phyloP scores from a whole-genome alignment of 2,113 vertebrate genomes.

The Argyrosomus japonicus region DNA sequence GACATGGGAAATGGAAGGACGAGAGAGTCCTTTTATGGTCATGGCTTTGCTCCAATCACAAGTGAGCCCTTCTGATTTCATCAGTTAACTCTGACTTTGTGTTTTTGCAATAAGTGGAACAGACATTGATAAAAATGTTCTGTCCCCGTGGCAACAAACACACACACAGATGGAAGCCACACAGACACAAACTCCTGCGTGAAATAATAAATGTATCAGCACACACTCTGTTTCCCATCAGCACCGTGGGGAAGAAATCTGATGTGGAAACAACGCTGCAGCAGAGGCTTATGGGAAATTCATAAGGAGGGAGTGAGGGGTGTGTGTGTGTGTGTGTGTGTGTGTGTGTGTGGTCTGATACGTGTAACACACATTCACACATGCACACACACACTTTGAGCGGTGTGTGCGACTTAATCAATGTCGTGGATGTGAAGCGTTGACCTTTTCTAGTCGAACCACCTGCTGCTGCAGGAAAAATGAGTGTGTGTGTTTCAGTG shows the following conservation, averaged over 20 bases:
- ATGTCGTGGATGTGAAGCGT: constrained; percentile 71
- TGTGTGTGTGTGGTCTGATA: constrained; percentile 38
- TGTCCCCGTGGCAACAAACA: background rate
- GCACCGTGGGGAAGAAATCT: constrained; percentile 47
- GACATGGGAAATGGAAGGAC: too few relatives aligned
- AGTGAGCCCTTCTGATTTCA: constrained; percentile 14
- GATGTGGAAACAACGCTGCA: constrained; percentile 59
- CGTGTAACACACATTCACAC: constrained; percentile 43
- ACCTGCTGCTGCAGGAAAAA: constrained; percentile 71
- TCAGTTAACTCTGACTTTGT: constrained; percentile 24
- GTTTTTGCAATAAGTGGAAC: constrained; percentile 20
- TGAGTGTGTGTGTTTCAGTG: constrained; percentile 9
- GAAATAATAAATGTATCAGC: constrained; percentile 54
- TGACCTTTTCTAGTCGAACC: constrained; percentile 76
- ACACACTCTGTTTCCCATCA: constrained; percentile 59
- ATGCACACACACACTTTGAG: constrained; percentile 1
- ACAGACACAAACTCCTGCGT: constrained; percentile 26
- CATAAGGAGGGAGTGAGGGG: constrained; percentile 37
- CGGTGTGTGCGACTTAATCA: constrained; percentile 68
- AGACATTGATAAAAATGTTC: constrained; percentile 27
- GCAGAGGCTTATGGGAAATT: constrained; percentile 65
- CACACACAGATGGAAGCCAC: constrained; percentile 16
- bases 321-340: constrained; percentile 32
- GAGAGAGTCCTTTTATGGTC: background rate
- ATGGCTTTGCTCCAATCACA: constrained; percentile 11